phyloP scores from a whole-genome alignment of 2,888 invertebrate genomes.

The Agrochola circellaris region DNA sequence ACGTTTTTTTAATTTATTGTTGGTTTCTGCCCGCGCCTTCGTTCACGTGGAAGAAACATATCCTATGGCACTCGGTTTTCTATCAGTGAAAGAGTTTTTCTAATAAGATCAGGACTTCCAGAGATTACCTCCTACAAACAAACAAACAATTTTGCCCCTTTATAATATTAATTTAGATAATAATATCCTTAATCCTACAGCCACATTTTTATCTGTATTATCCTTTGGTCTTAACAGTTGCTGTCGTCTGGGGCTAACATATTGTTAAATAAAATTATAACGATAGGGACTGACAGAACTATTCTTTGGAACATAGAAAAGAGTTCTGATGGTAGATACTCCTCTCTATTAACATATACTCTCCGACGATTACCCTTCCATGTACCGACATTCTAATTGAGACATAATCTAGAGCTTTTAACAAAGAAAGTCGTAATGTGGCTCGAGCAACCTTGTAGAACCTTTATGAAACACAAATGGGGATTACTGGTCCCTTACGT shows the following conservation, averaged over 20 bases:
- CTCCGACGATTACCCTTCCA: background rate
- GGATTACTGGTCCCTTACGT: constrained; percentile 39
- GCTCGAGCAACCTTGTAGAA: constrained; percentile 1
- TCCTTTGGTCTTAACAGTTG: background rate
- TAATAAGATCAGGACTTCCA: background rate
- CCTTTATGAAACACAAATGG: constrained; percentile 34
- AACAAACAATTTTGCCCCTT: background rate
- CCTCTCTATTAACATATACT: background rate
- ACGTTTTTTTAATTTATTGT: background rate
- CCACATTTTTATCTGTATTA: background rate
- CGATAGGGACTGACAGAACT: too few relatives aligned
- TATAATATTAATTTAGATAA: background rate
- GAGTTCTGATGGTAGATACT: background rate
- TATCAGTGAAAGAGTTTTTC: background rate
- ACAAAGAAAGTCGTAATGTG: constrained; percentile 29
- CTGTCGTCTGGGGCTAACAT: background rate
- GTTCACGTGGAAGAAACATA: background rate
- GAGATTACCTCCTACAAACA: background rate
- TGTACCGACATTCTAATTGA: constrained; percentile 28
- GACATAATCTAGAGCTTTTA: constrained; percentile 14
- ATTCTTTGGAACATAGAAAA: background rate
- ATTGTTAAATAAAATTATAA: background rate
- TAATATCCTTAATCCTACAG: background rate
- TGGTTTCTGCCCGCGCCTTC: background rate
- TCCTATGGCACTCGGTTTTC: background rate